These are phyloP conservation scores for Mellilla xanthometata DNA, from an alignment of 2,888 invertebrate species.

Conservation along the genomic window DNA sequence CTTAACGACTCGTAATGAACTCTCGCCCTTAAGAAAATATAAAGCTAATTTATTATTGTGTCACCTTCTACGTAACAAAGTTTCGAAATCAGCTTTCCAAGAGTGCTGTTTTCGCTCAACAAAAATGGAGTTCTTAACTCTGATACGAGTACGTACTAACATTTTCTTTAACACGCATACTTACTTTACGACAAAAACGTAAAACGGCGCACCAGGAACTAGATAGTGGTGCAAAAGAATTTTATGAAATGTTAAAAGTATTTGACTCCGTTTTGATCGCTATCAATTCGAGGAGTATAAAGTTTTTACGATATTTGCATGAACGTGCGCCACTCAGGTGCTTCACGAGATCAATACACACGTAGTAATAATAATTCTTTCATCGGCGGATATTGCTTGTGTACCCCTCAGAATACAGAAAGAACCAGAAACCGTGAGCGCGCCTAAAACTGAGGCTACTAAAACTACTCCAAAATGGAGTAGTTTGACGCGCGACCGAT, in stretches of 20 bases:
- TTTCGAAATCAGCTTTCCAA: no score
- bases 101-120: no score
- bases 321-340: conserved; percentile 35
- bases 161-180: not conserved
- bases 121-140: not conserved
- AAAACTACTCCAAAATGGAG: no score
- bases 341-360: conserved; percentile 32
- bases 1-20: no score
- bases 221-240: conserved; percentile 40
- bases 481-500: no score
- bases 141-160: not conserved
- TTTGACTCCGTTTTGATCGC: conserved; percentile 46
- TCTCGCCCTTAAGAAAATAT: no score
- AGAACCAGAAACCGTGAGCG: no score
- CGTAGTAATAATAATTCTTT: conserved; percentile 28
- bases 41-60: no score
- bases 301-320: conserved; percentile 43
- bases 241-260: conserved; percentile 46
- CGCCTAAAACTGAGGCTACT: no score
- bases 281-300: conserved; percentile 40
- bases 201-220: conserved; percentile 19
- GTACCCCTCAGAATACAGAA: no score
- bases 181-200: conserved; percentile 24
- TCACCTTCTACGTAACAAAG: no score
- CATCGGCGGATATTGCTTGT: conserved; percentile 20